These are phyloP conservation scores for Phataginus tetradactyla DNA, from an alignment of 2,797 vertebrate genomes.

Conservation along the genomic window DNA sequence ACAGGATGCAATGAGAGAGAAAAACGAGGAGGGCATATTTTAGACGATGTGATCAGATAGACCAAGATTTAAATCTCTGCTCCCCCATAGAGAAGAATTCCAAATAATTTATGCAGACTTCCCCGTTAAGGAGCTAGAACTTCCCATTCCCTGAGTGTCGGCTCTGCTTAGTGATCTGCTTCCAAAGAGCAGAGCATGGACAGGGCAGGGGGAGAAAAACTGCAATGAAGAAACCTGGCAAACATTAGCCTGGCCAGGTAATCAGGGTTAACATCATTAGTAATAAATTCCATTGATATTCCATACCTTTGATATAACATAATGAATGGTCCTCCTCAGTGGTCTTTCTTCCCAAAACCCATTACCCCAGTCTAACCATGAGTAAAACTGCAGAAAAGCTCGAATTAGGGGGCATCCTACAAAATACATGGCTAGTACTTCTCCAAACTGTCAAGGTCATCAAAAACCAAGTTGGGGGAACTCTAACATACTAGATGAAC, in stretches of 20 bases:
- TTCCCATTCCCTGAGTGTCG: not conserved
- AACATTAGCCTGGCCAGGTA: not conserved
- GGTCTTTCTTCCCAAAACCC: not conserved
- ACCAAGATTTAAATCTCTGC: not conserved
- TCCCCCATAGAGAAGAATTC: not conserved
- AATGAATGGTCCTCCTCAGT: not conserved
- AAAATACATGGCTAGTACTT: not conserved
- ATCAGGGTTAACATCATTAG: not conserved
- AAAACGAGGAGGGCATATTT: not conserved
- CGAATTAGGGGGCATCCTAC: not conserved
- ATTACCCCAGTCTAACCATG: not conserved
- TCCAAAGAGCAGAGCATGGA: not conserved
- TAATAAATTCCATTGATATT: not conserved
- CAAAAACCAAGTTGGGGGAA: conserved; percentile 1
- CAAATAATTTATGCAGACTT: not conserved
- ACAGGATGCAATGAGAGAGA: not conserved
- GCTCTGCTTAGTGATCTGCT: not conserved
- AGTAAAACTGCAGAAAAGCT: not conserved
- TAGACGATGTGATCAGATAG: not conserved
- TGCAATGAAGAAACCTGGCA: not conserved
- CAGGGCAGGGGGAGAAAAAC: not conserved
- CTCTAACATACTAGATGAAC: not conserved
- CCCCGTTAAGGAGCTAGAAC: not conserved
- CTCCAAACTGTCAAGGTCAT: not conserved
- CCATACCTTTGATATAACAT: not conserved